Percentiles rank a stretch among this genome's conserved stretches.
These are phyloP conservation scores for Falcaria lacertinaria DNA, from an alignment of 2,888 invertebrate species.

Conservation along the genomic window DNA sequence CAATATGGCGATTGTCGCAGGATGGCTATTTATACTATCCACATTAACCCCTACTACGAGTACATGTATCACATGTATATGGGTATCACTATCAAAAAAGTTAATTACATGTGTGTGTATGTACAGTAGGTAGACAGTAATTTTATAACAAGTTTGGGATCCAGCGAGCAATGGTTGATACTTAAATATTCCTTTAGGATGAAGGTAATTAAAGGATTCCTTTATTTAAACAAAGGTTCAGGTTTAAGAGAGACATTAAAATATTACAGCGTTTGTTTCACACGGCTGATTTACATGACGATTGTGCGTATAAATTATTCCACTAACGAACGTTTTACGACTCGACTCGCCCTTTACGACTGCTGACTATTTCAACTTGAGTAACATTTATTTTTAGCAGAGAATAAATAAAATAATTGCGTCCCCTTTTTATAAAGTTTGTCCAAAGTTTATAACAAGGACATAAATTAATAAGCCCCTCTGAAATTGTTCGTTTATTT, in stretches of 20 bases:
- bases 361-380: slow-evolving; percentile 14
- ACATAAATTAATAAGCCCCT: not conserved
- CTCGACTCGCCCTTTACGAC: slow-evolving; percentile 34
- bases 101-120: no score
- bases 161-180: no score
- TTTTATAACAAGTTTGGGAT: no score
- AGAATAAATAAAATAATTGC: slow-evolving; percentile 3
- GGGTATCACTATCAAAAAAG: no score
- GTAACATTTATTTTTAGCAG: slow-evolving; percentile 22
- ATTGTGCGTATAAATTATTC: slow-evolving; percentile 51
- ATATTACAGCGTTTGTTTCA: slow-evolving; percentile 16
- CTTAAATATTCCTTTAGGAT: no score
- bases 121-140: no score
- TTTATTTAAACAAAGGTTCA: not conserved
- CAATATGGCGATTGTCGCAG: no score
- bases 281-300: slow-evolving; percentile 44
- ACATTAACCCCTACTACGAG: no score
- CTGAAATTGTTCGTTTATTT: not conserved
- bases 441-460: not conserved
- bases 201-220: no score
- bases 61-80: no score
- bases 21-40: no score
- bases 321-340: slow-evolving; percentile 62
- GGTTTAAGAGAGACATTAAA: slow-evolving; percentile 21
- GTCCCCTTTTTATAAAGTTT: no score